Evolutionary conservation across 2,797 vertebrate genomes (phyloP).

Genomic region (Brotula barbata): DNA sequence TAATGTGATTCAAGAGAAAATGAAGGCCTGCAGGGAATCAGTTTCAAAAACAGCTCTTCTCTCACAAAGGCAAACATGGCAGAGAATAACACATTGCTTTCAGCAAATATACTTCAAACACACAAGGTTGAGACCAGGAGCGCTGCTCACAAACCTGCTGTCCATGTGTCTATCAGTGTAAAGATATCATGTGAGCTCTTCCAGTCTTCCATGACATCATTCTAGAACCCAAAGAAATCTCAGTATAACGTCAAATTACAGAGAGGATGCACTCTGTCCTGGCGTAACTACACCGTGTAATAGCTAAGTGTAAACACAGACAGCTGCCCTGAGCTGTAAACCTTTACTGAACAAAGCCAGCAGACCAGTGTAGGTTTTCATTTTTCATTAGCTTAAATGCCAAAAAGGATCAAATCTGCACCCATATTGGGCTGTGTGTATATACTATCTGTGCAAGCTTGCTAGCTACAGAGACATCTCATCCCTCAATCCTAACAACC

Average conservation of each 20-base stretch:
- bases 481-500: constrained; percentile 32
- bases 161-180: constrained; percentile 38
- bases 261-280: constrained; percentile 28
- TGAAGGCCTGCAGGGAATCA: constrained; percentile 35
- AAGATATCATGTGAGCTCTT: constrained; percentile 23
- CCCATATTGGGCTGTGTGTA: neutral
- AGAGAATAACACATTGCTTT: constrained; percentile 50
- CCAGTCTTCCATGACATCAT: constrained; percentile 5
- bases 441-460: neutral
- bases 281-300: constrained; percentile 26
- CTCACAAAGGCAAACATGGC: constrained; percentile 50
- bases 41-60: constrained; percentile 38
- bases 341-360: constrained; percentile 11
- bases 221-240: constrained; percentile 20
- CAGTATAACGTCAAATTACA: constrained; percentile 46
- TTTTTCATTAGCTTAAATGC: neutral
- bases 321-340: neutral
- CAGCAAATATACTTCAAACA: constrained; percentile 65
- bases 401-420: neutral
- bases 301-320: constrained; percentile 49
- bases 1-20: constrained; percentile 40
- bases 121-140: constrained; percentile 57
- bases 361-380: neutral
- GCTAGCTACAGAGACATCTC: constrained; percentile 46
- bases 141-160: constrained; percentile 38